A percentile compares a stretch with the other conserved stretches of the same genome.
These are phyloP conservation scores for Calliopsis andreniformis DNA, from an alignment of 1,140 invertebrate species.

Conservation along the genomic window DNA sequence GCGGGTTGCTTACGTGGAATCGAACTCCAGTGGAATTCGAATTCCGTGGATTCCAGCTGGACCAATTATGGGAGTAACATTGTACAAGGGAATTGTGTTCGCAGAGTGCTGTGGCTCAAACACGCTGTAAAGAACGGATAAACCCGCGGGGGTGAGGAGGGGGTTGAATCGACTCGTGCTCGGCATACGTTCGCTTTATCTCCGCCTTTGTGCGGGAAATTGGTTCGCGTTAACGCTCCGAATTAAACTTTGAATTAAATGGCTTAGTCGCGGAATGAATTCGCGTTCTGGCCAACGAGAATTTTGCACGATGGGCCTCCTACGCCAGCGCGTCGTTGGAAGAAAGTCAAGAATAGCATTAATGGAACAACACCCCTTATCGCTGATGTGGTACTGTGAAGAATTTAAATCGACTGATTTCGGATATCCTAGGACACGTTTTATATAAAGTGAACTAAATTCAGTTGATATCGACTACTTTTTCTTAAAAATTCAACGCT, in stretches of 20 bases:
- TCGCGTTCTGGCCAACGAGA: not conserved
- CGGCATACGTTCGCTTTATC: slow-evolving; percentile 2
- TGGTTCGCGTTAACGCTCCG: slow-evolving; percentile 10
- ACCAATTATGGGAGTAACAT: not conserved
- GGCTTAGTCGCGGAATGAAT: slow-evolving; percentile 9
- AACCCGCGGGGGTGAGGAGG: not conserved
- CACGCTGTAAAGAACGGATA: not conserved
- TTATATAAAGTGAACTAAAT: not conserved
- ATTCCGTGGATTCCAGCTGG: too few relatives aligned
- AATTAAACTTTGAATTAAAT: slow-evolving; percentile 32
- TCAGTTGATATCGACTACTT: too few relatives aligned
- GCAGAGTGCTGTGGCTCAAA: not conserved
- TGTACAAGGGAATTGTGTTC: not conserved
- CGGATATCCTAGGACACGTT: not conserved
- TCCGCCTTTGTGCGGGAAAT: slow-evolving; percentile 11
- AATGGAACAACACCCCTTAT: not conserved
- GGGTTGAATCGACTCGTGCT: slow-evolving; percentile 16
- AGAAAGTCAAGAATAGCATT: not conserved
- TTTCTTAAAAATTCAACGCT: too few relatives aligned
- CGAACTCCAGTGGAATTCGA: too few relatives aligned
- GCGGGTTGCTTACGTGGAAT: too few relatives aligned
- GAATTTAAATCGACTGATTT: slow-evolving; percentile 24
- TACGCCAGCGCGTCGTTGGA: not conserved
- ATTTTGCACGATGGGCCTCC: not conserved
- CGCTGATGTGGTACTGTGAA: not conserved